Evolutionary conservation across 2,888 invertebrate genomes (phyloP).

Genomic region (Ectemnius lituratus): DNA sequence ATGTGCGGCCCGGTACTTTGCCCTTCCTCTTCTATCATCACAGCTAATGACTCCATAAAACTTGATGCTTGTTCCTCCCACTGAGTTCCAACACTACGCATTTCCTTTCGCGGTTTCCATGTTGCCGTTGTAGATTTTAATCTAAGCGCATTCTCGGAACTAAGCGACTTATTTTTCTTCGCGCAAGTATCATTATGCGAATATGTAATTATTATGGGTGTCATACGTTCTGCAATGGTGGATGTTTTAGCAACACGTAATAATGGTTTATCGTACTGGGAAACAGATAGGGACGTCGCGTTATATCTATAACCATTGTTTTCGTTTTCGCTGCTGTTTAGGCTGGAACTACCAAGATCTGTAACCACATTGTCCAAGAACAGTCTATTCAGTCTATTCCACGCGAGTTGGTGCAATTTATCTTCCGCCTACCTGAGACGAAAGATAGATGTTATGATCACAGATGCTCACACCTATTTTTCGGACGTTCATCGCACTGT

Average conservation of each 20-base stretch:
- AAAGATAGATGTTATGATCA: conserved; percentile 51
- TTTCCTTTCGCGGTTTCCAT: background rate
- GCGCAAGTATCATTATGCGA: background rate
- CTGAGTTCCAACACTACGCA: conserved; percentile 3
- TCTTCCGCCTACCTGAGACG: conserved; percentile 26
- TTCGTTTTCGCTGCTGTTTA: conserved; percentile 47
- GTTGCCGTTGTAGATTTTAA: background rate
- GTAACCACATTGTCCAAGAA: conserved; percentile 69
- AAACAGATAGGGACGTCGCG: conserved; percentile 19
- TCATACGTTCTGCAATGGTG: conserved; percentile 62
- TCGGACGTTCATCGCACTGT: background rate
- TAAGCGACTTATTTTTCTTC: background rate
- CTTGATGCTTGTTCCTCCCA: background rate
- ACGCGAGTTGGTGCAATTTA: conserved; percentile 12
- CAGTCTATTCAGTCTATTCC: conserved; percentile 52
- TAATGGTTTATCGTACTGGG: conserved; percentile 46
- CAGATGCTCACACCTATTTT: conserved; percentile 57
- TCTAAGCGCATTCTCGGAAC: background rate
- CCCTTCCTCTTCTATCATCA: no score
- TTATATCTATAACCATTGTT: conserved; percentile 9
- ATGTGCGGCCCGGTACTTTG: no score
- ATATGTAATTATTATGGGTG: conserved; percentile 52
- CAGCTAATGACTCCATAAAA: background rate
- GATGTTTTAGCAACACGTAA: conserved; percentile 62
- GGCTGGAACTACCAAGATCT: conserved; percentile 65